Evolutionary conservation across 2,113 vertebrate genomes (phyloP).

Genomic region (Connochaetes taurinus): DNA sequence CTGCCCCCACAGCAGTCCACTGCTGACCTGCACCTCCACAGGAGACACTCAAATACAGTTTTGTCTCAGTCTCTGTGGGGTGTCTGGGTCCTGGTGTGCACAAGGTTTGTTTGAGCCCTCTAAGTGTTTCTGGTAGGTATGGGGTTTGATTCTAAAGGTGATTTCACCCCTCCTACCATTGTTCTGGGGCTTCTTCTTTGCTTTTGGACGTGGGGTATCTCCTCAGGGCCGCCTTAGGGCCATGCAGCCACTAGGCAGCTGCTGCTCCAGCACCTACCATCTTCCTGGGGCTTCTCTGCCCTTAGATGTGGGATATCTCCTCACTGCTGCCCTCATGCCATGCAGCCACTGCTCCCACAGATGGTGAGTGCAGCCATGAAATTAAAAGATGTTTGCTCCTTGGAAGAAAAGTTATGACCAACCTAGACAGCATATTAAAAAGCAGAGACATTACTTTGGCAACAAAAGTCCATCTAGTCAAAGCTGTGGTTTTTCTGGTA

Average conservation of each 20-base stretch:
- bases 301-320: neutral
- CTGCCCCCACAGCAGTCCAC: neutral
- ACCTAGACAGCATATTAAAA: neutral
- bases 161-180: neutral
- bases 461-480: neutral
- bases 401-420: neutral
- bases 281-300: neutral
- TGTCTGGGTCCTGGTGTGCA: neutral
- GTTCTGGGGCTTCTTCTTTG: neutral
- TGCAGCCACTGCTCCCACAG: neutral
- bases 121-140: neutral
- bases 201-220: rapidly evolving
- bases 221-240: neutral
- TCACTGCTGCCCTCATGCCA: rapidly evolving
- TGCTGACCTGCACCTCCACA: neutral
- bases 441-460: neutral
- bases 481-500: neutral
- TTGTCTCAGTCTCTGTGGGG: neutral
- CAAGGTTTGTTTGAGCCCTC: neutral
- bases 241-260: neutral
- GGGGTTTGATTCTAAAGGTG: neutral
- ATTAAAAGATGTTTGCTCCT: neutral
- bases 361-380: neutral
- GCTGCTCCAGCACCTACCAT: neutral
- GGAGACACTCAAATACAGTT: neutral